These are phyloP conservation scores for Hemiscyllium ocellatum DNA, from an alignment of 2,113 vertebrate species.

Conservation along the genomic window DNA sequence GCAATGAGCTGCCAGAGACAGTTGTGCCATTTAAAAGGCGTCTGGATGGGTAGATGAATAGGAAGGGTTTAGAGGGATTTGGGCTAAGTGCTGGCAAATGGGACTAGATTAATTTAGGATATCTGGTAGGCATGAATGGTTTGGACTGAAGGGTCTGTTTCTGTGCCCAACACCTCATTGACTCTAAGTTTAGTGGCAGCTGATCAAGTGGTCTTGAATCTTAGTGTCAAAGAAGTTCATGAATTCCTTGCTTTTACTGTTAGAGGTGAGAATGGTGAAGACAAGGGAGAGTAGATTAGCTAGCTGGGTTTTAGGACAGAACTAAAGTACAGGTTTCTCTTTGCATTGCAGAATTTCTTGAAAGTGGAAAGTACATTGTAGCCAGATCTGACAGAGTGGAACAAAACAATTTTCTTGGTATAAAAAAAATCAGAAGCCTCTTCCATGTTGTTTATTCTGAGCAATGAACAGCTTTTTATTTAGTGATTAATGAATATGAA, in stretches of 20 bases:
- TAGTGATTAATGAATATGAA: background rate
- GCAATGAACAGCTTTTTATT: background rate
- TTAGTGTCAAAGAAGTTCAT: background rate
- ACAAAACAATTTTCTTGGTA: background rate
- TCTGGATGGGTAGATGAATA: no score
- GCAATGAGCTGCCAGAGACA: no score
- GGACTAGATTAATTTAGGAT: no score
- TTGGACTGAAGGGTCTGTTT: no score
- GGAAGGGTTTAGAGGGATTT: no score
- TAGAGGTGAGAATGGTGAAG: background rate
- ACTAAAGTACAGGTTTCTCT: background rate
- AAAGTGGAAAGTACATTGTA: background rate
- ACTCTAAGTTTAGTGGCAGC: no score
- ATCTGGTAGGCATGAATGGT: no score
- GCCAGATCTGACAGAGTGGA: background rate
- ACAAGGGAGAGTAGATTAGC: background rate
- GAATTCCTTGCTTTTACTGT: background rate
- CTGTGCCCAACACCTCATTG: no score
- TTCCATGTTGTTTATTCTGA: constrained; percentile 7
- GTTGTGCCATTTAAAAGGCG: no score
- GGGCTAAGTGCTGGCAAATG: no score
- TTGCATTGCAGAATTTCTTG: background rate
- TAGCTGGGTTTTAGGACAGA: background rate
- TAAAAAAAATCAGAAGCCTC: background rate
- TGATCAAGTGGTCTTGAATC: no score